phyloP scores from a whole-genome alignment of 1,140 invertebrate genomes.

The Pogonognathellus flavescens region DNA sequence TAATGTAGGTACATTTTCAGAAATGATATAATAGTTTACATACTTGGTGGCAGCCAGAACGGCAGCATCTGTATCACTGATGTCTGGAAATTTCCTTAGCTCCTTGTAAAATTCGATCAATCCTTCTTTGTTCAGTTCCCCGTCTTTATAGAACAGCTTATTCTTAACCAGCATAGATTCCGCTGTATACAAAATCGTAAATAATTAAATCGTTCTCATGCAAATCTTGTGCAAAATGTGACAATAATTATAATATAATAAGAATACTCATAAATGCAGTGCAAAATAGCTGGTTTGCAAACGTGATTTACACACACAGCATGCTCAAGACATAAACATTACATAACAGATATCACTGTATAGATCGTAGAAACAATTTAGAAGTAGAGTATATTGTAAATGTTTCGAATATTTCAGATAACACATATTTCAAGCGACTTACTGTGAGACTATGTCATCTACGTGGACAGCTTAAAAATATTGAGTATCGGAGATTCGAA shows the following conservation, averaged over 20 bases:
- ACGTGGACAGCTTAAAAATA: too few species aligned
- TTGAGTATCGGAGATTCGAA: too few species aligned
- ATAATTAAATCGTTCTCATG: background rate
- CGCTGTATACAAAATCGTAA: conserved; percentile 67
- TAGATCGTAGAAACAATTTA: too few species aligned
- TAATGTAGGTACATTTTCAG: background rate
- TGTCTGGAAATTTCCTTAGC: conserved; percentile 74
- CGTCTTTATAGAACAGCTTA: conserved; percentile 71
- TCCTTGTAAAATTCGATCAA: conserved; percentile 74
- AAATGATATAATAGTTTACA: conserved; percentile 53
- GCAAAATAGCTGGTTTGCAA: conserved; percentile 31
- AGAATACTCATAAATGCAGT: too few species aligned
- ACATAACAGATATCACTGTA: too few species aligned
- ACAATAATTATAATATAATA: too few species aligned
- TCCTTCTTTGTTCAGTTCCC: conserved; percentile 72
- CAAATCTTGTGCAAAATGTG: conserved; percentile 1
- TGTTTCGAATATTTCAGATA: too few species aligned
- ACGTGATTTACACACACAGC: conserved; percentile 39
- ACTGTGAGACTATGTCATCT: too few species aligned
- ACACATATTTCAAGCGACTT: too few species aligned
- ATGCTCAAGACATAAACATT: conserved; percentile 42
- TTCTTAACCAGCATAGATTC: conserved; percentile 69
- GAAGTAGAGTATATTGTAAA: too few species aligned
- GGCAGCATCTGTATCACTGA: conserved; percentile 76
- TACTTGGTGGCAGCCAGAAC: conserved; percentile 74